Evolutionary conservation across 2,888 invertebrate genomes (phyloP), one percentile per base, ranked within the genome.

Genomic region (Alsophila aescularia): DNA sequence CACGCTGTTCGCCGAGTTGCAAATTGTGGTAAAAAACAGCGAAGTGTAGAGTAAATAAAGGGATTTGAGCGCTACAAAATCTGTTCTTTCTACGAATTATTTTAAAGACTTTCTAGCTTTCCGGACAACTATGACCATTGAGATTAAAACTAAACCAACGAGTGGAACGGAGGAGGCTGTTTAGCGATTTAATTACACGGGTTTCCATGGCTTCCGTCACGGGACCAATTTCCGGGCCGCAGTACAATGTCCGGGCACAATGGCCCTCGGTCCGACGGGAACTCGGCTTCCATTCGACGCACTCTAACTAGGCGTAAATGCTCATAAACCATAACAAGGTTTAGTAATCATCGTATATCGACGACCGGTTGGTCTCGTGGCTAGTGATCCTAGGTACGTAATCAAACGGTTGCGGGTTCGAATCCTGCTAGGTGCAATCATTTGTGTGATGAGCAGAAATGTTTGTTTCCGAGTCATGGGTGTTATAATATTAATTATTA

Each of bases 171-270:
- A 77, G 68, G 69, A 62, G 63, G 68, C 72, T 75, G 74, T 74
- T 79, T 79, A 79, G 75, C 72, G 73, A 72, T 72, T 76, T 79
- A 81, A 88, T 88, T 88, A 87, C 77, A 85, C 75, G 81, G 76
- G 69, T 79, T 74, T 81, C 76, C 79, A 75, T 72, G 75, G 77
- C 74, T 78, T 81, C 75, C 77, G 82, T 73, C 76, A 77, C 76
- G 74, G 77, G 73, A 69, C 54, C 71, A 66, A 74, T 76, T 80
- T 81, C 84, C 85, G 81, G 82, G 60, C 58, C 52, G 77, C 74
- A 76, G 73, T 75, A 44, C 49, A 56, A 56, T 56, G 79, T 81
- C 58, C 51, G 62, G 58, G 64, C 48, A 58, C 62, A 66, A 3
- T 39, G 29, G 1, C 56, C 59, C 66, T 52, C 47, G 67, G 58